A percentile compares a stretch with the other conserved stretches of the same genome.
These are phyloP conservation scores for Hecatera dysodea DNA, from an alignment of 2,888 invertebrate species.

Conservation along the genomic window DNA sequence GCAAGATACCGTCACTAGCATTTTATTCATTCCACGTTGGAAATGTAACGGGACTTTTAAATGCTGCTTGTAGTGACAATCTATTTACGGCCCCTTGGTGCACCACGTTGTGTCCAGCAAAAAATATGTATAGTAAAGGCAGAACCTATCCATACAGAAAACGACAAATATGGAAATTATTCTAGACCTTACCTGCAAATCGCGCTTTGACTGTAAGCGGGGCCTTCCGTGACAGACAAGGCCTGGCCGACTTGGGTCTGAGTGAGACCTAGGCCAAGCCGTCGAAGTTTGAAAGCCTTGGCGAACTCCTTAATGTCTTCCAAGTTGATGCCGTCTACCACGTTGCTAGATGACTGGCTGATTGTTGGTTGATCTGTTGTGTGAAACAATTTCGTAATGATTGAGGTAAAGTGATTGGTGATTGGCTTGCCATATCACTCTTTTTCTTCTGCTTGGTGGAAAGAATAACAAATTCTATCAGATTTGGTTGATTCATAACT, in stretches of 20 bases:
- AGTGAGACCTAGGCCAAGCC: slow-evolving; percentile 97
- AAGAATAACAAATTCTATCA: too few species aligned
- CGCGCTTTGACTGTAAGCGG: slow-evolving; percentile 99
- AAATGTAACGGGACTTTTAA: slow-evolving; percentile 53
- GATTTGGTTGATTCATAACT: not conserved
- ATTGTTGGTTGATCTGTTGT: slow-evolving; percentile 96
- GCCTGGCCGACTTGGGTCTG: slow-evolving; percentile 99
- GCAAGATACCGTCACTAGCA: slow-evolving; percentile 41
- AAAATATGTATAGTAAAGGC: slow-evolving; percentile 37
- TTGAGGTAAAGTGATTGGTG: not conserved
- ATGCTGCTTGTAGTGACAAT: slow-evolving; percentile 50
- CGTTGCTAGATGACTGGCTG: slow-evolving; percentile 97
- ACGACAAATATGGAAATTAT: slow-evolving; percentile 22
- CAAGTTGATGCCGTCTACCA: slow-evolving; percentile 98
- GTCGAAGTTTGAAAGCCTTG: slow-evolving; percentile 98
- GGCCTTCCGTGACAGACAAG: slow-evolving; percentile 98
- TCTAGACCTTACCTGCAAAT: slow-evolving; percentile 96
- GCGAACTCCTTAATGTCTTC: slow-evolving; percentile 99
- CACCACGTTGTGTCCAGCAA: slow-evolving; percentile 54
- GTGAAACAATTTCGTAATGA: slow-evolving; percentile 41
- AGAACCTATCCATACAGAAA: slow-evolving; percentile 36
- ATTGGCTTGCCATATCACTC: not conserved
- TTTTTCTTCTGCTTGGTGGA: not conserved
- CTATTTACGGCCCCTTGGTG: slow-evolving; percentile 52
- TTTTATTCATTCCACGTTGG: slow-evolving; percentile 52